phyloP scores from a whole-genome alignment of 2,888 invertebrate species.

The Conistra vaccinii region DNA sequence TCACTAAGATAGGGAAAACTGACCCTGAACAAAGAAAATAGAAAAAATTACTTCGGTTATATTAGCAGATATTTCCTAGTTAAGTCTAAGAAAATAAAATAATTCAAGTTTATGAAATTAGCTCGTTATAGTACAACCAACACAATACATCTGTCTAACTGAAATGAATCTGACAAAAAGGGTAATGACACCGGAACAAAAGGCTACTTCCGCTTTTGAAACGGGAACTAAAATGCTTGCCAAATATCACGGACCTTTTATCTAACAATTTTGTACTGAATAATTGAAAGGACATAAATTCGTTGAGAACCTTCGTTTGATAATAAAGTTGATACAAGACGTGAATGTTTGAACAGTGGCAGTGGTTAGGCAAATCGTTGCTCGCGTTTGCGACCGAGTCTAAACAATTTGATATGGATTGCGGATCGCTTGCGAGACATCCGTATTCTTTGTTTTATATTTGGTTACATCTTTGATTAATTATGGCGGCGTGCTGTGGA shows the following conservation, averaged over 20 bases:
- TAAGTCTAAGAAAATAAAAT: background rate
- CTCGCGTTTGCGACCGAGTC: constrained; percentile 37
- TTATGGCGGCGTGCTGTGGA: background rate
- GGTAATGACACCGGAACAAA: constrained; percentile 22
- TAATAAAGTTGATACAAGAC: constrained; percentile 56
- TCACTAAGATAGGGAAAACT: background rate
- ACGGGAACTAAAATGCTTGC: constrained; percentile 12
- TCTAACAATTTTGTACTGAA: constrained; percentile 19
- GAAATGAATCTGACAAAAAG: constrained; percentile 7
- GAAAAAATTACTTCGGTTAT: background rate
- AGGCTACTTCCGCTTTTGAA: background rate
- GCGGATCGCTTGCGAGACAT: constrained; percentile 47
- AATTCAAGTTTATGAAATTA: no score
- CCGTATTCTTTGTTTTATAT: constrained; percentile 44
- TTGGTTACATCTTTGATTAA: constrained; percentile 10
- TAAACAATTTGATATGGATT: constrained; percentile 60
- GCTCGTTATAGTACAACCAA: background rate
- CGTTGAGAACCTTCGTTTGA: constrained; percentile 44
- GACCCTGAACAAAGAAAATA: background rate
- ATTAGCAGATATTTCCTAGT: background rate
- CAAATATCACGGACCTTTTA: background rate
- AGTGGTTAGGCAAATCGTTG: constrained; percentile 51
- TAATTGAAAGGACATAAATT: constrained; percentile 33
- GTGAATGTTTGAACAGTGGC: constrained; percentile 39
- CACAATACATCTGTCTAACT: background rate